A percentile compares a stretch with the other conserved stretches of the same genome.
Evolutionary conservation across 2,797 vertebrate species (phyloP).

Genomic region (Ptychobarbus kaznakovi): DNA sequence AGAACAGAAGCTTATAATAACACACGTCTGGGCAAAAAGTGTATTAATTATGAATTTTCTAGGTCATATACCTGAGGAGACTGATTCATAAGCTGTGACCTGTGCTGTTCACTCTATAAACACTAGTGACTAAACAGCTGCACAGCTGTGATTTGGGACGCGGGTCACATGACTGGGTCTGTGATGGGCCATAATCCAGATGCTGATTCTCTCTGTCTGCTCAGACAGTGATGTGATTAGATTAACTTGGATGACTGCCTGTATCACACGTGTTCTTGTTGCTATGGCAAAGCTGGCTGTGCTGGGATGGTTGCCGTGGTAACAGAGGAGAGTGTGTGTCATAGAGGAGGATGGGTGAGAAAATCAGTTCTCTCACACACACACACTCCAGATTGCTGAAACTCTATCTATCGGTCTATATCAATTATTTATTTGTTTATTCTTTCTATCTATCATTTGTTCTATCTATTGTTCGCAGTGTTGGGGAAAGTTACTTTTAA

Average conservation of each 20-base stretch:
- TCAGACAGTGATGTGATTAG: constrained; percentile 43
- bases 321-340: constrained; percentile 46
- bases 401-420: neutral
- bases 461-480: too few relatives aligned
- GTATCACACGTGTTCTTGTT: constrained; percentile 44
- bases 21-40: neutral
- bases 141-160: neutral
- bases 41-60: neutral
- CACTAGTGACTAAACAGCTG: neutral
- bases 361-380: constrained; percentile 32
- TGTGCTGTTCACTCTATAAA: neutral
- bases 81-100: neutral
- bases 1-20: neutral
- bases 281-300: constrained; percentile 44
- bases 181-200: constrained; percentile 10
- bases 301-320: constrained; percentile 50
- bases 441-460: neutral
- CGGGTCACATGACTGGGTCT: neutral
- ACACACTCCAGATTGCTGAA: neutral
- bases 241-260: constrained; percentile 52
- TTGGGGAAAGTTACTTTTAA: too few relatives aligned
- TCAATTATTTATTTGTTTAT: neutral
- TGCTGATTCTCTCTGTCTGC: neutral
- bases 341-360: constrained; percentile 49
- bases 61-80: neutral